These are phyloP conservation scores for Trididemnum clinides DNA, from an alignment of 23 tunicate species.

Conservation along the genomic window DNA sequence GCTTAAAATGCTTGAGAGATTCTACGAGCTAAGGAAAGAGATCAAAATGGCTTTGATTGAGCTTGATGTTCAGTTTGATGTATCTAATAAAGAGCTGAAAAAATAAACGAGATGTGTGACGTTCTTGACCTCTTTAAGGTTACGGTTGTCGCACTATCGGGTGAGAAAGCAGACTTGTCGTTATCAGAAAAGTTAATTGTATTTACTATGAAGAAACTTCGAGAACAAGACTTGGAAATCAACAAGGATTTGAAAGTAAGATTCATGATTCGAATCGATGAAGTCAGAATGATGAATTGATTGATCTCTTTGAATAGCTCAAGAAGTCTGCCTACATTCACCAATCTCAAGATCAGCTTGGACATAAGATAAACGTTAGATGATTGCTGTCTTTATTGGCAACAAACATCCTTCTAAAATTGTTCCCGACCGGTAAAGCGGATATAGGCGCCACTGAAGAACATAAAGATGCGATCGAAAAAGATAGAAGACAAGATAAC, in stretches of 20 bases:
- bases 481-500: not conserved
- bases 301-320: constrained; percentile 2
- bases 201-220: not conserved
- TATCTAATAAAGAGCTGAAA: no score
- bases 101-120: constrained; percentile 20
- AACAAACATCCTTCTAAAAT: not conserved
- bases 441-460: not conserved
- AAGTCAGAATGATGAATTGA: not conserved
- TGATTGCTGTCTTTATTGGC: not conserved
- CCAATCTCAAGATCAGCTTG: not conserved
- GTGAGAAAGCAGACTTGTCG: constrained; percentile 5
- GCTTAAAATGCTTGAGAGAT: no score
- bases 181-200: constrained; percentile 11
- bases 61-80: no score
- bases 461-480: not conserved
- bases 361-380: not conserved
- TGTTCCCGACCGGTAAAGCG: not conserved
- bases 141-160: not conserved
- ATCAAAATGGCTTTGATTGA: no score
- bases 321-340: not conserved
- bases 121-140: not conserved
- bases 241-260: not conserved
- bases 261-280: constrained; percentile 10
- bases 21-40: no score
- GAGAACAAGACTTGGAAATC: not conserved